These are phyloP conservation scores for Sarcophaga bullata DNA, from an alignment of 1,140 invertebrate species.

Conservation along the genomic window DNA sequence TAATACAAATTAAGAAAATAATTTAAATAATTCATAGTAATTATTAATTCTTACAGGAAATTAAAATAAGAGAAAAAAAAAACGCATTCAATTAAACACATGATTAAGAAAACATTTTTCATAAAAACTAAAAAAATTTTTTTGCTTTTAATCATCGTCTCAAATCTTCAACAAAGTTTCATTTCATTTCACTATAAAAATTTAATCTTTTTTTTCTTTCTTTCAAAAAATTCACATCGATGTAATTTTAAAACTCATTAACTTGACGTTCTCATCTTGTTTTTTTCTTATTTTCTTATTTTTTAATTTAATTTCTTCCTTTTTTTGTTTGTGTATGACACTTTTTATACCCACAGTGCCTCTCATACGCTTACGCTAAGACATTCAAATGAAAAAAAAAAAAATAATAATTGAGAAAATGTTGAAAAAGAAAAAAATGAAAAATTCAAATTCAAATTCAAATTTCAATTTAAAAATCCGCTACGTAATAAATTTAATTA, in stretches of 20 bases:
- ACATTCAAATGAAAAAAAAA: neutral
- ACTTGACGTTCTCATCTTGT: neutral
- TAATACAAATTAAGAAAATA: too few relatives aligned
- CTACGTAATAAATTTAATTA: neutral
- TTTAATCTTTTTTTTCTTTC: neutral
- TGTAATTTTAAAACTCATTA: neutral
- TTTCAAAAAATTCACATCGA: neutral
- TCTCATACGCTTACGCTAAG: neutral
- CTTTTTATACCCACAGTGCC: neutral
- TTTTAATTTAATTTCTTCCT: too few relatives aligned
- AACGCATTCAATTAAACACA: neutral
- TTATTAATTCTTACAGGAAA: neutral
- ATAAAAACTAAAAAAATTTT: neutral
- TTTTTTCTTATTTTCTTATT: neutral
- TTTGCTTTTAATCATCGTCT: neutral
- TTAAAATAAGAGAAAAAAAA: neutral
- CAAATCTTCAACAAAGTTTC: neutral
- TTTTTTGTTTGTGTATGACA: neutral
- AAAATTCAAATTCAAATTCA: too few relatives aligned
- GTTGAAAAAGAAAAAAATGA: too few relatives aligned
- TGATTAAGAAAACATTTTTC: neutral
- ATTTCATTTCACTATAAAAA: neutral
- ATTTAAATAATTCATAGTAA: too few relatives aligned
- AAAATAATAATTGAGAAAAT: too few relatives aligned
- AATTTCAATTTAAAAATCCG: neutral